Evolutionary conservation across 2,797 vertebrate genomes (phyloP).

Genomic region (Enteromius mattozi): DNA sequence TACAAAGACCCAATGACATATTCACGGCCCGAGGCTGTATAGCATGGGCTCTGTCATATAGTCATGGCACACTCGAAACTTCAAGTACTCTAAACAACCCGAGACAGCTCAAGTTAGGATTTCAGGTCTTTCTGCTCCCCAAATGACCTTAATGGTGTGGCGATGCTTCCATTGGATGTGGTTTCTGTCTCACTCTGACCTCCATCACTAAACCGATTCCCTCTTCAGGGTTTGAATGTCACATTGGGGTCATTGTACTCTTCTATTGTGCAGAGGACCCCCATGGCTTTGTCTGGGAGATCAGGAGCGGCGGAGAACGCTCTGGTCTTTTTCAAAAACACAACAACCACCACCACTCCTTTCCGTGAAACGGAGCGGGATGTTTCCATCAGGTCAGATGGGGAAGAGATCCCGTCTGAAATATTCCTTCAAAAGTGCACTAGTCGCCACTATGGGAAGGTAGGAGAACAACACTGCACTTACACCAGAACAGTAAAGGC

Average conservation of each 20-base stretch:
- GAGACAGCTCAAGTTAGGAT: constrained; percentile 20
- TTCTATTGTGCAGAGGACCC: constrained; percentile 38
- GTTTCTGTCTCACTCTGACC: constrained; percentile 21
- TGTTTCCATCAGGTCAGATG: constrained; percentile 4
- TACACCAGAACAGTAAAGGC: constrained; percentile 52
- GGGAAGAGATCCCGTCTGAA: constrained; percentile 1
- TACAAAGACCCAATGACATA: constrained; percentile 42
- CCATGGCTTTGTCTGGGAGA: constrained; percentile 31
- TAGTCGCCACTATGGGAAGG: constrained; percentile 25
- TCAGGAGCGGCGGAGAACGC: constrained; percentile 14
- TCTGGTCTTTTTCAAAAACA: constrained; percentile 7
- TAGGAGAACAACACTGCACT: constrained; percentile 59
- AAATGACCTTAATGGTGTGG: constrained; percentile 9
- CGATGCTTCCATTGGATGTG: constrained; percentile 1
- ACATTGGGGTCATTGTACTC: constrained; percentile 15
- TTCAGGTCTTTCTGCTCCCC: constrained; percentile 21
- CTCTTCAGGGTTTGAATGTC: not conserved
- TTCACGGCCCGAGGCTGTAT: constrained; percentile 10
- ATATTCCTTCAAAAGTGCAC: constrained; percentile 19
- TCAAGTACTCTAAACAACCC: constrained; percentile 51
- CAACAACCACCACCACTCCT: not conserved
- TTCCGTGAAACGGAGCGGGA: not conserved
- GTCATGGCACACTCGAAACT: constrained; percentile 57
- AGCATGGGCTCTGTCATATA: constrained; percentile 37
- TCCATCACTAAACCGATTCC: constrained; percentile 8